A percentile compares a stretch with the other conserved stretches of the same genome.
These are phyloP conservation scores for Lutraria lutraria DNA, from an alignment of 2,888 invertebrate species.

Conservation along the genomic window DNA sequence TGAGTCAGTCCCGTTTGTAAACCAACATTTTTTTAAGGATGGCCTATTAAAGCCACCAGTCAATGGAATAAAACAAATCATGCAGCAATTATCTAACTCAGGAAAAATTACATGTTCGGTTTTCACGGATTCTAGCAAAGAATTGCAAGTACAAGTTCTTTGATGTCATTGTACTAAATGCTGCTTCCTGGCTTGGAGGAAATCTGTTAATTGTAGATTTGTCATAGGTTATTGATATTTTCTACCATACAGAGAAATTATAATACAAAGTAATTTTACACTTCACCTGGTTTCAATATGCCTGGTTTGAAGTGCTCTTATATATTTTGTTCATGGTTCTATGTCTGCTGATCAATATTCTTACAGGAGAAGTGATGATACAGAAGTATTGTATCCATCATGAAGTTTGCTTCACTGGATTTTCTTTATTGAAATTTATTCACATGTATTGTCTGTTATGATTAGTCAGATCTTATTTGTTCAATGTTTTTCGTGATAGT, in stretches of 20 bases:
- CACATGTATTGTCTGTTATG: not conserved
- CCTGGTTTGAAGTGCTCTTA: not conserved
- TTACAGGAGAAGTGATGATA: not conserved
- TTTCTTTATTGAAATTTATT: not conserved
- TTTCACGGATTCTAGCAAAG: too few species aligned
- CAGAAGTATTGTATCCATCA: not conserved
- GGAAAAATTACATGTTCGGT: too few species aligned
- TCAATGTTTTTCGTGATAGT: not conserved
- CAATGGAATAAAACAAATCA: too few species aligned
- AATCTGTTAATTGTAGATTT: not conserved
- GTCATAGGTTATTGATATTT: slow-evolving; percentile 4
- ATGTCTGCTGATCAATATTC: not conserved
- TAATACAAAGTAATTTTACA: slow-evolving; percentile 10
- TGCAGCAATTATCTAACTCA: too few species aligned
- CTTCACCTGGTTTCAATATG: slow-evolving; percentile 13
- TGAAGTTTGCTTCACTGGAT: not conserved
- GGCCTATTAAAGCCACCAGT: too few species aligned
- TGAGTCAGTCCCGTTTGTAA: too few species aligned
- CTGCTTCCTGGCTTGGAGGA: too few species aligned
- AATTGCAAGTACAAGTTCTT: too few species aligned
- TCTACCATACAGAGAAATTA: not conserved
- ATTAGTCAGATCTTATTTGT: not conserved
- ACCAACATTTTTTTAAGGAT: too few species aligned
- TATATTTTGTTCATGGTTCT: not conserved
- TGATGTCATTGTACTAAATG: too few species aligned